Percentiles rank a stretch among this genome's conserved stretches.
Conservation (phyloP, 2,888 invertebrate genomes). For the Dichetophora obliterata region DNA sequence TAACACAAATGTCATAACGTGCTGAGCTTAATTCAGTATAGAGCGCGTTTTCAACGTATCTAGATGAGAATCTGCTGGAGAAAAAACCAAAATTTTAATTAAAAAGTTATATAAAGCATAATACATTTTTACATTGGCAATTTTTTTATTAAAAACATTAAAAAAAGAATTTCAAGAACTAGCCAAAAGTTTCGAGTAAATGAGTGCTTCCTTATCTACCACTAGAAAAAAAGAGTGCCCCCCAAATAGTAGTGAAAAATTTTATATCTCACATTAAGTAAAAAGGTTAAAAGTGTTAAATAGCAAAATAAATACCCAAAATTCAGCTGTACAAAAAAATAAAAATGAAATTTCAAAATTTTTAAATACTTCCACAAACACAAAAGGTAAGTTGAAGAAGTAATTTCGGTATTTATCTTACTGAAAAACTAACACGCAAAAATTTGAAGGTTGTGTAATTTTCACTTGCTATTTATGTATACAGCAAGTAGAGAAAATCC, state of each 20-base stretch:
- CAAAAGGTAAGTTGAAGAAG: conserved; percentile 20
- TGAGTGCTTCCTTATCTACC: too few species aligned
- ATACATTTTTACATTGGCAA: not conserved
- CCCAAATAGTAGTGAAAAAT: not conserved
- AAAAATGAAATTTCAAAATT: conserved; percentile 38
- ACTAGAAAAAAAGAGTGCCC: too few species aligned
- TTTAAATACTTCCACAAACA: conserved; percentile 32
- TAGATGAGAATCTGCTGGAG: not conserved
- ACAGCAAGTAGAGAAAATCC: not conserved
- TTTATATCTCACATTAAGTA: not conserved
- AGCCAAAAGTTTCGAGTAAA: too few species aligned
- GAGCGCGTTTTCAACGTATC: conserved; percentile 40
- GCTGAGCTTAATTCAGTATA: conserved; percentile 50
- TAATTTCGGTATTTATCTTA: not conserved
- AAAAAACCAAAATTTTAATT: not conserved
- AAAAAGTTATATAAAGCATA: not conserved
- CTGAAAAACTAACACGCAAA: not conserved
- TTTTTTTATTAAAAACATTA: not conserved
- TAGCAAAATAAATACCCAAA: not conserved
- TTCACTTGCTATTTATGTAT: not conserved
- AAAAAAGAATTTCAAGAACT: not conserved
- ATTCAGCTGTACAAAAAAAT: not conserved
- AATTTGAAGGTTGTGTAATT: conserved; percentile 1
- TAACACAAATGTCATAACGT: conserved; percentile 48
- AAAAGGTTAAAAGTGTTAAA: not conserved